Evolutionary conservation across 1,140 invertebrate species (phyloP).

Genomic region (Drosophila oshimai): DNA sequence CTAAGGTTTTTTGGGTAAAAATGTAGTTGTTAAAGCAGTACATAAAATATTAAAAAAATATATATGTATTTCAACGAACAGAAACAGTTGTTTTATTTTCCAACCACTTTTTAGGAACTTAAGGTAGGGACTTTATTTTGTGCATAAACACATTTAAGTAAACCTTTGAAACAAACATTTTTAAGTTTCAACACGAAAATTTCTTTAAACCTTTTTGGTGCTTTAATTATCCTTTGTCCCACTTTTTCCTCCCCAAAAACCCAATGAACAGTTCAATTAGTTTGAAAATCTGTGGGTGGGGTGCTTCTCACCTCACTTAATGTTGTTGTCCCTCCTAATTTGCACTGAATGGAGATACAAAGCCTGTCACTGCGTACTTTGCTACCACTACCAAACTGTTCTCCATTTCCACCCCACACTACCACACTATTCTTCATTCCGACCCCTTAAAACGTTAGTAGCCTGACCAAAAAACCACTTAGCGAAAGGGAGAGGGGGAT

Average conservation of each 20-base stretch:
- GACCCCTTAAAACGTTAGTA: conserved; percentile 12
- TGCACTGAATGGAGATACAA: conserved; percentile 24
- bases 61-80: no score
- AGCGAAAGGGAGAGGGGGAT: conserved; percentile 6
- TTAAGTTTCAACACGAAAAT: no score
- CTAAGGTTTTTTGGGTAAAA: no score
- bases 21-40: no score
- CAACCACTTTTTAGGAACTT: no score
- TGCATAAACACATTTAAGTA: no score
- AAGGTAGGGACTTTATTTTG: no score
- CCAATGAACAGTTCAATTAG: conserved; percentile 31
- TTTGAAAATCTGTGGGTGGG: conserved; percentile 9
- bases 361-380: conserved; percentile 12
- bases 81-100: no score
- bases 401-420: not conserved
- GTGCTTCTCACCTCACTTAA: conserved; percentile 22
- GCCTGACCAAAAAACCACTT: conserved; percentile 42
- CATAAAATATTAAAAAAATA: no score
- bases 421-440: conserved; percentile 4
- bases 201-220: no score
- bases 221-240: not conserved
- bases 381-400: no score
- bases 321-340: conserved; percentile 25
- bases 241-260: not conserved
- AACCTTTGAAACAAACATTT: no score